Evolutionary conservation across 2,113 vertebrate species (phyloP).

Genomic region (Myotis yumanensis): DNA sequence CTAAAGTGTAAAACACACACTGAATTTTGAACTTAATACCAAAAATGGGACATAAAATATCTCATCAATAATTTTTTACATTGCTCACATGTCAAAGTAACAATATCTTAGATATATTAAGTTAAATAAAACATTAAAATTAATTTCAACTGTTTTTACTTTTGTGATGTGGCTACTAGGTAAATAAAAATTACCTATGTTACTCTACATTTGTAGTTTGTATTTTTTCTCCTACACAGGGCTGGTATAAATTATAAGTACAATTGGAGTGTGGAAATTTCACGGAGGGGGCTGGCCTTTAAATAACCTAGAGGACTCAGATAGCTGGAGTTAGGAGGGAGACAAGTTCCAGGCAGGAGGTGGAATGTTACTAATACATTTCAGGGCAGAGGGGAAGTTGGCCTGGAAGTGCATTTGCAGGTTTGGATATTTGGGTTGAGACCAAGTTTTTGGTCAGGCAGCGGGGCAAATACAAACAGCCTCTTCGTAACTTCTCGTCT

Average conservation of each 20-base stretch:
- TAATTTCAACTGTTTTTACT: background rate
- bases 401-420: background rate
- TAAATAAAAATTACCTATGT: background rate
- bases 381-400: background rate
- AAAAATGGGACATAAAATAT: background rate
- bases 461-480: background rate
- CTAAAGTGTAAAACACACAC: background rate
- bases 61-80: background rate
- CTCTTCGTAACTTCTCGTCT: background rate
- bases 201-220: background rate
- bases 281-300: background rate
- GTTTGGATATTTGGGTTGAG: background rate
- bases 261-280: background rate
- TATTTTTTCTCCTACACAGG: background rate
- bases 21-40: background rate
- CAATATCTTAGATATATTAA: background rate
- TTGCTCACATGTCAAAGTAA: background rate
- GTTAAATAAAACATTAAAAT: slow-evolving; percentile 35
- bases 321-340: background rate
- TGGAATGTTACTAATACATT: background rate
- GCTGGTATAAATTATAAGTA: background rate
- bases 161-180: background rate
- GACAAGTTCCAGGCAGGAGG: background rate
- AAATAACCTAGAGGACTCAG: background rate
- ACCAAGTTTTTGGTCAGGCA: background rate